Conservation (phyloP, 2,888 invertebrate genomes). For the Tetranychus piercei region DNA sequence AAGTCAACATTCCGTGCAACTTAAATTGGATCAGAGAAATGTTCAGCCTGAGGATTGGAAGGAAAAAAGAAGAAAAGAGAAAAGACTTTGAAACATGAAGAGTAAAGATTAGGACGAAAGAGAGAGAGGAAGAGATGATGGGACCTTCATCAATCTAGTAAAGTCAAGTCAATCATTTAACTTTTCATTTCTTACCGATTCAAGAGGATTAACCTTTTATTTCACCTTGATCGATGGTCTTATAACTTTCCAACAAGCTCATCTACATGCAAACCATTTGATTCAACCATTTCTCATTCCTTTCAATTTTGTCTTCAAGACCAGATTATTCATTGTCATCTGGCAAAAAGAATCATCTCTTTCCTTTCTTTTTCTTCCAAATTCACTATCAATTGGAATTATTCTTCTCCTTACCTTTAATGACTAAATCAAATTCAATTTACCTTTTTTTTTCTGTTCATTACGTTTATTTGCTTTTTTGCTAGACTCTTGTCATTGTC, state of each 20-base stretch:
- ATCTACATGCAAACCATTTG: too few relatives aligned
- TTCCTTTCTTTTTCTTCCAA: too few relatives aligned
- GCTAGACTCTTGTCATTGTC: not conserved
- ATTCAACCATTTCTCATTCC: too few relatives aligned
- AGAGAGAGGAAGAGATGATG: not conserved
- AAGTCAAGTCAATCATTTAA: not conserved
- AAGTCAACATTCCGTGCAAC: too few relatives aligned
- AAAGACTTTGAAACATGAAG: too few relatives aligned
- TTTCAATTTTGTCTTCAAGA: not conserved
- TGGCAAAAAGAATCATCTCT: too few relatives aligned
- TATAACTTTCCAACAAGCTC: too few relatives aligned
- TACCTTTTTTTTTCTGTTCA: not conserved
- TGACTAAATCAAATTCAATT: not conserved
- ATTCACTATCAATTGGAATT: not conserved
- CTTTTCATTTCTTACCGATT: not conserved
- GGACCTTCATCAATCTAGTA: not conserved
- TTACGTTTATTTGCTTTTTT: not conserved
- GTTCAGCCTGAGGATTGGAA: too few relatives aligned
- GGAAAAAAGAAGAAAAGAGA: too few relatives aligned
- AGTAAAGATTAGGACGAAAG: too few relatives aligned
- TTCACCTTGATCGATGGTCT: not conserved
- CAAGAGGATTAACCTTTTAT: not conserved
- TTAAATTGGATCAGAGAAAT: too few relatives aligned
- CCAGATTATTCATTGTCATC: not conserved
- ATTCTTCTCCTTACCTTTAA: not conserved